Base-by-base conservation (phyloP, 2,888 invertebrate species). In the Onchidella celtica region DNA sequence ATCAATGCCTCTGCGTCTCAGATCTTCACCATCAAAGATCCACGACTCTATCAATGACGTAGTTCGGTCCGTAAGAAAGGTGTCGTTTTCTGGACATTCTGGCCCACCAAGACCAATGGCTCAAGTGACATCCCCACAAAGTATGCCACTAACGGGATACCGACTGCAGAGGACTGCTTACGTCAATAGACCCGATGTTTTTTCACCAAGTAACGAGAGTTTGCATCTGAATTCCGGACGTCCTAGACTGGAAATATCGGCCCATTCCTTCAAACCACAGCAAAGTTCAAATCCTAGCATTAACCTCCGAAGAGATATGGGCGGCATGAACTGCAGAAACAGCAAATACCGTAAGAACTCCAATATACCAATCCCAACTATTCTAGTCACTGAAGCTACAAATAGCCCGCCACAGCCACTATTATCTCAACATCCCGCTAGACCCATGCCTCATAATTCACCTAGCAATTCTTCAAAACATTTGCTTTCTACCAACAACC, bases 81-180 rank as follows among this genome's bases (percentile, higher is more conserved):
- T n/a, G n/a, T n/a, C n/a, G n/a, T n/a, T n/a, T n/a, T n/a, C n/a
- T n/a, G n/a, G n/a, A n/a, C n/a, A n/a, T n/a, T n/a, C n/a, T n/a
- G n/a, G n/a, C n/a, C n/a, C n/a, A n/a, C n/a, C 32, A 34, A 32
- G 32, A 57, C n/a, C 55, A 2, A 34, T 72, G 72, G 32, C 57
- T 11, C 55, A 72, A 21, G 3, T 0, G 0, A 34, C 0, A 14
- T 57, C 21, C 3, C 55, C 55, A 17, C 32, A 72, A 29, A 57
- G n/a, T 14, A 9, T 21, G 3, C 55, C 32, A 14, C 0, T 24
- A 24, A 73, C 34, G 9, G 32, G 32, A 3, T 75, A 65, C n/a
- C 14, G 75, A n/a, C 65, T 75, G 38, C 75, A 75, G 65, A 63
- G 40, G 9, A 65, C 29, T 27, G 75, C 75, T 1, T 75, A 75